These are phyloP conservation scores for Anticlea derivata DNA, from an alignment of 2,888 invertebrate species.

Conservation along the genomic window DNA sequence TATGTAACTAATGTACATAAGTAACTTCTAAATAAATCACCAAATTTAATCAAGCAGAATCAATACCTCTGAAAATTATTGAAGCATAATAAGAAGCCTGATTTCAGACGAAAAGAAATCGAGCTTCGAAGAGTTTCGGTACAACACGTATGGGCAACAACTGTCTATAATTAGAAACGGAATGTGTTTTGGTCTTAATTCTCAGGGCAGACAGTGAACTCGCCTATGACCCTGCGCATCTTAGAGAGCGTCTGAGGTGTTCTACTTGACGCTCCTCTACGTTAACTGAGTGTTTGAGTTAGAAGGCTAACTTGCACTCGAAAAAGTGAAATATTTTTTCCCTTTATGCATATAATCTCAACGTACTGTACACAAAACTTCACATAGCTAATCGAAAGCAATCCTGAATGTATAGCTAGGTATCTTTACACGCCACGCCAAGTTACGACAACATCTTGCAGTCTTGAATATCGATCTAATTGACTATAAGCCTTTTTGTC, in stretches of 20 bases:
- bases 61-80: neutral
- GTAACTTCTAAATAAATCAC: neutral
- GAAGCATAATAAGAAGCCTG: neutral
- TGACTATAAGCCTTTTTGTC: too few relatives aligned
- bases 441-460: too few relatives aligned
- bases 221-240: constrained; percentile 48
- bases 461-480: too few relatives aligned
- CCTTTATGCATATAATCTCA: neutral
- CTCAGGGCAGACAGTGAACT: constrained; percentile 49
- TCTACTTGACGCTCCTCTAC: constrained; percentile 31
- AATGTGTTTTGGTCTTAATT: constrained; percentile 51
- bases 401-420: too few relatives aligned
- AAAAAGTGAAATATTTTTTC: constrained; percentile 4
- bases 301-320: constrained; percentile 2
- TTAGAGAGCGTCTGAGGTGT: constrained; percentile 29
- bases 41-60: neutral
- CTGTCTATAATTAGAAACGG: constrained; percentile 64
- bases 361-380: neutral
- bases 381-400: too few relatives aligned
- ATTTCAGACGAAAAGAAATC: constrained; percentile 5
- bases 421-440: too few relatives aligned
- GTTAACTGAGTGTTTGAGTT: constrained; percentile 10
- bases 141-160: constrained; percentile 46
- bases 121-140: constrained; percentile 16
- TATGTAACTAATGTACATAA: neutral